Conservation (phyloP, 2,888 invertebrate genomes). For the Biston stratarius region DNA sequence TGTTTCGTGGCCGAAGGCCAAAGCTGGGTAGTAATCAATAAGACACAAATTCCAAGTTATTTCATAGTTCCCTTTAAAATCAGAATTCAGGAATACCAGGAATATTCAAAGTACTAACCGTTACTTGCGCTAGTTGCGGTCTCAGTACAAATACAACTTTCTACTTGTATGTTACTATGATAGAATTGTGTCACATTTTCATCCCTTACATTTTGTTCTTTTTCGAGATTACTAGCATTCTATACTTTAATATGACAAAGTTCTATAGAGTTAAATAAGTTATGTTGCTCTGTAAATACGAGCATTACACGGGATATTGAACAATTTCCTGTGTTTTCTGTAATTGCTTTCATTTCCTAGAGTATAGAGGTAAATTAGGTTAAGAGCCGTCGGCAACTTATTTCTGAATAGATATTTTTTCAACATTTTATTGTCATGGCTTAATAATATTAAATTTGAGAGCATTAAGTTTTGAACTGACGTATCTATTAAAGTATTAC, state of each 20-base stretch:
- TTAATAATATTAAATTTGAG: too few species aligned
- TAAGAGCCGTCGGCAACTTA: slow-evolving; percentile 20
- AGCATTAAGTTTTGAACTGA: too few species aligned
- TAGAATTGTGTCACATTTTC: slow-evolving; percentile 6
- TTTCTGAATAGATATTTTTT: background rate
- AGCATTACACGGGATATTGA: slow-evolving; percentile 64
- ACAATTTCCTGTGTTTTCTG: slow-evolving; percentile 64
- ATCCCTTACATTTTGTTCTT: background rate
- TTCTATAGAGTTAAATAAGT: slow-evolving; percentile 3
- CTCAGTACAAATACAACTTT: background rate
- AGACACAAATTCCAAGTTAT: background rate
- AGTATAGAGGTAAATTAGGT: slow-evolving; percentile 38
- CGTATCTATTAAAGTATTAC: too few species aligned
- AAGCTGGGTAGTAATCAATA: background rate
- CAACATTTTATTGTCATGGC: background rate
- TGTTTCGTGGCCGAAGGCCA: background rate
- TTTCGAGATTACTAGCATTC: background rate
- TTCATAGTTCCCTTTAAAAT: background rate
- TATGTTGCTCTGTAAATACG: slow-evolving; percentile 22
- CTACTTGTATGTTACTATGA: background rate
- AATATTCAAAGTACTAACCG: slow-evolving; percentile 8
- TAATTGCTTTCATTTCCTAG: slow-evolving; percentile 62
- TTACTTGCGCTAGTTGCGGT: slow-evolving; percentile 20
- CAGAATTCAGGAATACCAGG: background rate
- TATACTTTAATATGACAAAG: slow-evolving; percentile 9